Percentiles rank a stretch among this genome's conserved stretches.
Evolutionary conservation across 2,888 invertebrate genomes (phyloP).

Genomic region (Phyto melanocephala): DNA sequence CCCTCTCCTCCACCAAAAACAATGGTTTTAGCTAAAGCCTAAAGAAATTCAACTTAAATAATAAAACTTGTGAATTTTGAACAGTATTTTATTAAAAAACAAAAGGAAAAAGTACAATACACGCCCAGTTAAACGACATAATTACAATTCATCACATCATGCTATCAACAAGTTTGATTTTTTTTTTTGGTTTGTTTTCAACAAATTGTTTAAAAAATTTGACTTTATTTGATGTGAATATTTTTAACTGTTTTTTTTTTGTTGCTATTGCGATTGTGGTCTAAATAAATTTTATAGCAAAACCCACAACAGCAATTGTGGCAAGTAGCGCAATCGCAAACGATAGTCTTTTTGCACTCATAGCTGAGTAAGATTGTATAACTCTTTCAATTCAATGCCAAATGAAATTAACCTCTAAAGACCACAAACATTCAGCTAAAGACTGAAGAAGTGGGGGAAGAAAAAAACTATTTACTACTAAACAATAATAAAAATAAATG

Average conservation of each 20-base stretch:
- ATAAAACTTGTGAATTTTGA: constrained; percentile 3
- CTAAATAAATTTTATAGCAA: neutral
- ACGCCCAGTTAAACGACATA: constrained; percentile 66
- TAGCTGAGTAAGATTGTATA: constrained; percentile 37
- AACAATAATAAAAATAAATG: constrained; percentile 17
- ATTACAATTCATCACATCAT: constrained; percentile 67
- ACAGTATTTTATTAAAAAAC: neutral
- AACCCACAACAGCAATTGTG: neutral
- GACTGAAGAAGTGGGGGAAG: too few relatives aligned
- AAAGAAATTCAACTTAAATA: neutral
- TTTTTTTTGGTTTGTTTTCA: neutral
- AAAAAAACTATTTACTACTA: neutral
- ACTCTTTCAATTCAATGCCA: constrained; percentile 64
- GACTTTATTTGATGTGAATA: neutral
- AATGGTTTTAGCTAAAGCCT: neutral
- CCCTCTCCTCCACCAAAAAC: too few relatives aligned
- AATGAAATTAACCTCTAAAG: constrained; percentile 57
- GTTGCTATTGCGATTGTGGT: neutral
- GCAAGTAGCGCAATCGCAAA: neutral
- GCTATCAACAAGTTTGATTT: constrained; percentile 36
- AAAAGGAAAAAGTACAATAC: constrained; percentile 22
- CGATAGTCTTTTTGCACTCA: neutral
- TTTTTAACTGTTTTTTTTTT: neutral
- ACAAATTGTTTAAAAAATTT: neutral
- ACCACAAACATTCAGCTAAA: neutral